phyloP scores from a whole-genome alignment of 2,797 vertebrate species.

The Lycodopsis pacificus region DNA sequence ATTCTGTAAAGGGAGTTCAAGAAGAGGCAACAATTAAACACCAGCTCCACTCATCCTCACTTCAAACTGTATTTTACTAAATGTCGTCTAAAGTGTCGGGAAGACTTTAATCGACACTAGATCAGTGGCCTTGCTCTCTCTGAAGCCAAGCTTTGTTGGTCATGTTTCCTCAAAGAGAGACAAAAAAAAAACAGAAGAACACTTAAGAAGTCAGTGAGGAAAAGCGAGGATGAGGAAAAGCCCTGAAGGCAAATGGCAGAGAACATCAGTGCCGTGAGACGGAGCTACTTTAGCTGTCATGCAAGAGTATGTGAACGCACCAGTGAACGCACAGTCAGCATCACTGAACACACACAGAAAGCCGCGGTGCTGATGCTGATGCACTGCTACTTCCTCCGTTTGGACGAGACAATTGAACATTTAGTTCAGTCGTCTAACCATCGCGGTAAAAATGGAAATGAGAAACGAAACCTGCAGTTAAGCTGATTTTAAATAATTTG shows the following conservation, averaged over 20 bases:
- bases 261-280: slow-evolving; percentile 85
- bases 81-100: slow-evolving; percentile 19
- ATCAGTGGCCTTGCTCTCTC: slow-evolving; percentile 84
- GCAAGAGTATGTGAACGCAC: slow-evolving; percentile 76
- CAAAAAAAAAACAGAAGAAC: slow-evolving; percentile 65
- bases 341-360: slow-evolving; percentile 75
- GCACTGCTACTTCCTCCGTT: slow-evolving; percentile 28
- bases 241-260: slow-evolving; percentile 84
- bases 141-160: slow-evolving; percentile 82
- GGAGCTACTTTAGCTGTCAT: slow-evolving; percentile 86
- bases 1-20: slow-evolving; percentile 1
- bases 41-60: background rate
- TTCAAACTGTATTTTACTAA: slow-evolving; percentile 35
- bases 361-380: slow-evolving; percentile 28
- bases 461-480: background rate
- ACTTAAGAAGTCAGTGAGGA: slow-evolving; percentile 88
- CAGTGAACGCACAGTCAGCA: slow-evolving; percentile 76
- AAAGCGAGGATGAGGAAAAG: slow-evolving; percentile 80
- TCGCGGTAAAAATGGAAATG: background rate
- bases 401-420: slow-evolving; percentile 25
- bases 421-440: background rate
- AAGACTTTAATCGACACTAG: slow-evolving; percentile 75
- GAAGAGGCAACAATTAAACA: background rate
- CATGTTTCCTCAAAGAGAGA: slow-evolving; percentile 80
- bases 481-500: background rate